Base-by-base conservation (phyloP, 2,113 vertebrate genomes). In the Seriola rivoliana region DNA sequence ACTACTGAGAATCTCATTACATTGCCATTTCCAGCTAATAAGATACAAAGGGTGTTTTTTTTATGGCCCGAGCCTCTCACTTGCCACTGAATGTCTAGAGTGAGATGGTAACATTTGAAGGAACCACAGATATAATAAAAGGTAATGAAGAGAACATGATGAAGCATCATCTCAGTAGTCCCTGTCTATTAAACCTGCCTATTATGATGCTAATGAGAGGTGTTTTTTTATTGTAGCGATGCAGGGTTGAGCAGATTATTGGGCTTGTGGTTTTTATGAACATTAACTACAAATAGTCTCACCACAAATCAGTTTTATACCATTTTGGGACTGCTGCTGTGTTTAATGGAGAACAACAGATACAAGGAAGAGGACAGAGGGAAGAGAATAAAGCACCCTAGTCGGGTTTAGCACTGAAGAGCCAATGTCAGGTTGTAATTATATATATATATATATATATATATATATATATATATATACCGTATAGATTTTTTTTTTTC, bases 201-300 rank as follows among this genome's bases (percentile, higher is more conserved):
- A 52, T 75, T 80, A 70, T 19, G 34, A 87, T 82, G 80, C 71
- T 86, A 84, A 90, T 87, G 71, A 85, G 82, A 34, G 60, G 42
- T 50, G 63, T 57, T 78, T 42, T 66, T 71, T 64, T 80, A 80
- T 58, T 82, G 78, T 50, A 50, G 64, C 5, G 1, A 71, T 40
- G 54, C 71, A 62, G 75, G 46, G 21, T 32, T 60, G 46, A 57
- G 42, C 63, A 57, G 42, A 72, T 87, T 78, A 82, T 64, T 77
- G 69, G 70, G 52, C 44, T 14, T 69, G 66, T 58, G 58, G 54
- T 65, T 73, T 83, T 87, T 75, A 85, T 81, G 65, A 79, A 81
- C 52, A 36, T 71, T 84, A 85, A 79, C 84, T 70, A 88, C 74
- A 81, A 85, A 87, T 60, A 40, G 67, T 71, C 74, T 71, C 60